Evolutionary conservation across 2,113 vertebrate species (phyloP).

Genomic region (Aegypius monachus): DNA sequence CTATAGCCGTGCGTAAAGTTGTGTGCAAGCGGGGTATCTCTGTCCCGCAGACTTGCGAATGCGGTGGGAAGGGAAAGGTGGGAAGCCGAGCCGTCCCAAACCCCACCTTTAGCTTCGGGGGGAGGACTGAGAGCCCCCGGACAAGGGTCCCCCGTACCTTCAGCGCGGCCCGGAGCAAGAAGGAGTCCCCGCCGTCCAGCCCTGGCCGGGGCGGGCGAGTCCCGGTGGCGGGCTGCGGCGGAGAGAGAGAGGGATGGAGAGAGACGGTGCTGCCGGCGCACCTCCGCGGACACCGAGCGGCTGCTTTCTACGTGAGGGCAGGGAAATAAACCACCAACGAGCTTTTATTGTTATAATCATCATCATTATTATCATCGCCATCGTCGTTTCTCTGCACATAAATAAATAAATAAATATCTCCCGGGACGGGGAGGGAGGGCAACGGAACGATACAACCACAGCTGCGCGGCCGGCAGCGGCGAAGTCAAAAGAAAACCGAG

Average conservation of each 20-base stretch:
- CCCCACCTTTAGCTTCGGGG: background rate
- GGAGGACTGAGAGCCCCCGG: background rate
- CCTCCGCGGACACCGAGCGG: rapidly evolving
- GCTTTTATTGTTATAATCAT: conserved; percentile 29
- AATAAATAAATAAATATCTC: conserved; percentile 99
- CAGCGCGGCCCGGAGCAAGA: background rate
- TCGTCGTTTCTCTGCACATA: conserved; percentile 79
- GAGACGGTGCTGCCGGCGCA: background rate
- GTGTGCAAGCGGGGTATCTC: too few relatives aligned
- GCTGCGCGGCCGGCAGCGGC: too few relatives aligned
- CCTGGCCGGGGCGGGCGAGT: background rate
- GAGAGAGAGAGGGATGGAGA: background rate
- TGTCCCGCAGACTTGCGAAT: too few relatives aligned
- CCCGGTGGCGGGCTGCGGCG: background rate
- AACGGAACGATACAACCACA: too few relatives aligned
- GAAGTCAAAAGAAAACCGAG: too few relatives aligned
- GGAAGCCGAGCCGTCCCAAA: background rate
- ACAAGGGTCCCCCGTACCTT: background rate
- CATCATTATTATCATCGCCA: background rate
- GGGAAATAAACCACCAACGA: conserved; percentile 38
- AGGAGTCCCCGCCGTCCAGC: too few relatives aligned
- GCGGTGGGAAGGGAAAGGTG: background rate
- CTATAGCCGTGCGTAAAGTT: too few relatives aligned
- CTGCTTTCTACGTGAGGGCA: background rate
- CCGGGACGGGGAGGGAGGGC: background rate